Conservation (phyloP, 2,797 vertebrate species). For the Sandelia bainsii region DNA sequence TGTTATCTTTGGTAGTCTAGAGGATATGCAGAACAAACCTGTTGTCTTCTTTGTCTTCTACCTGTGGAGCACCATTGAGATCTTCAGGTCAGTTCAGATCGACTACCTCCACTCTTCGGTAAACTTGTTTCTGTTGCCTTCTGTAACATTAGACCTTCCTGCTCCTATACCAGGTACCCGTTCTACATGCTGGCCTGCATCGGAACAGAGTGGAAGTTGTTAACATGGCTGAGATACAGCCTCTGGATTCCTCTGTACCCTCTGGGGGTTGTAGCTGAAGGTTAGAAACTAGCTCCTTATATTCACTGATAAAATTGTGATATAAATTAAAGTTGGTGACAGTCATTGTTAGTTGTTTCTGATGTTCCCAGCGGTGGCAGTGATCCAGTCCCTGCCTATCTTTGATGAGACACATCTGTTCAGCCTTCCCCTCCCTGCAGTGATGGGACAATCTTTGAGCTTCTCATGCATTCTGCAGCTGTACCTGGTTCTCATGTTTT, state of each 20-base stretch:
- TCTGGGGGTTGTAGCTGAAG: constrained; percentile 91
- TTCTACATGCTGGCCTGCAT: constrained; percentile 94
- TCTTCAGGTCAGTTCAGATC: constrained; percentile 88
- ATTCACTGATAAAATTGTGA: neutral
- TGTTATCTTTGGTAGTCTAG: constrained; percentile 90
- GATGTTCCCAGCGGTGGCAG: constrained; percentile 85
- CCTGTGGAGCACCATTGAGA: constrained; percentile 90
- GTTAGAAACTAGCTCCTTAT: constrained; percentile 67
- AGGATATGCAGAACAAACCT: constrained; percentile 92
- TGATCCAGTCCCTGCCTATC: constrained; percentile 92
- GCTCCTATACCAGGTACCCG: constrained; percentile 85
- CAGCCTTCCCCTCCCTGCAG: constrained; percentile 87
- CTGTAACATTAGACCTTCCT: neutral
- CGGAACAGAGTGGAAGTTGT: constrained; percentile 89
- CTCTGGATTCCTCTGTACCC: constrained; percentile 94
- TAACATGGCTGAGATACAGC: constrained; percentile 93
- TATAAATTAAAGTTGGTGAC: no score
- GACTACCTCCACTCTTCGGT: neutral
- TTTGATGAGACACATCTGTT: constrained; percentile 91
- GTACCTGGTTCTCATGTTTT: constrained; percentile 89
- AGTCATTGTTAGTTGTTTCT: neutral
- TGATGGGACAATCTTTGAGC: constrained; percentile 87
- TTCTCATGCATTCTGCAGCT: constrained; percentile 92
- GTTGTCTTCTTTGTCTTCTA: constrained; percentile 96
- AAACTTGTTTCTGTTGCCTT: neutral